Conservation (phyloP, 2,888 invertebrate genomes). For the Aphrophora alni region DNA sequence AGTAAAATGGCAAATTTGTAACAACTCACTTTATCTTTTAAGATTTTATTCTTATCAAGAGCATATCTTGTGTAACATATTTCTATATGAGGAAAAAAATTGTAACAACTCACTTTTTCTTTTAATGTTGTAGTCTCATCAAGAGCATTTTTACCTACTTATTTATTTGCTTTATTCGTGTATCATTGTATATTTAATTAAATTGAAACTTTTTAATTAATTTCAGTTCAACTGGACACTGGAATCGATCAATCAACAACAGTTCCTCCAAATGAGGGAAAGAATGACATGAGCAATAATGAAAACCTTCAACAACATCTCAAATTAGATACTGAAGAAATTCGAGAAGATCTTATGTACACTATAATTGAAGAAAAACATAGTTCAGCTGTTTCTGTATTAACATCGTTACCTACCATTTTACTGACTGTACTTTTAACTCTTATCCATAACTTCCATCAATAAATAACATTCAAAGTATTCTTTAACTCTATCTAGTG, state of each 20-base stretch:
- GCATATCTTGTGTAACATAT: no score
- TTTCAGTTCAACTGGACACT: neutral
- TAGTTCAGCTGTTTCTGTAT: neutral
- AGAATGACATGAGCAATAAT: neutral
- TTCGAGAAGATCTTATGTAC: conserved; percentile 1
- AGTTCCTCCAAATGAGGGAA: neutral
- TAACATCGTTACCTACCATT: neutral
- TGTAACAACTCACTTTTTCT: no score
- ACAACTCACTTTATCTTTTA: no score
- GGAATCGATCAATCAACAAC: neutral
- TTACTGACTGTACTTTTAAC: neutral
- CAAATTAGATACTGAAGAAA: neutral
- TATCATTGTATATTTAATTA: no score
- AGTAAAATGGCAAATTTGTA: no score
- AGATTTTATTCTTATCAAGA: no score
- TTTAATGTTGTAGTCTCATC: no score
- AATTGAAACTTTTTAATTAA: neutral
- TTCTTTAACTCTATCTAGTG: neutral
- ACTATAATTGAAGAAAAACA: neutral
- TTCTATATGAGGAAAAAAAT: no score
- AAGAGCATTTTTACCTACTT: no score
- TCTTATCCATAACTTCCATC: neutral
- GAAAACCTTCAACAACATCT: neutral
- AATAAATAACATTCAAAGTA: neutral
- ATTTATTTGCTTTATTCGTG: no score